Base-by-base conservation (phyloP, 2,888 invertebrate species). In the Brachyptera putata region DNA sequence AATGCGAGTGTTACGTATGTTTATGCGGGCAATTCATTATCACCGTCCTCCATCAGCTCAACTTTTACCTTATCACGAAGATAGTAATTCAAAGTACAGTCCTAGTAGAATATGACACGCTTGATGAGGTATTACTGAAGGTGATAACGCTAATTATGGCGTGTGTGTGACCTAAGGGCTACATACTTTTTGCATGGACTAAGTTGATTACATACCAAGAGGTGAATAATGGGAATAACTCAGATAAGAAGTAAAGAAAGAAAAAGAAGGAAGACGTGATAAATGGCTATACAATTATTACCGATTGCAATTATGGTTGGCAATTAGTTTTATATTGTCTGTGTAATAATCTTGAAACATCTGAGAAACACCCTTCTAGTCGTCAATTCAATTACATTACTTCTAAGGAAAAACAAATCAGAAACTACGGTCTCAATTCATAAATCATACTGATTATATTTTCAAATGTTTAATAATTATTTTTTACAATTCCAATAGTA, bases 221-320 rank as follows among this genome's bases (percentile, higher is more conserved):
- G 53, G 34, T 53, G 53, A 53, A 53, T 53, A 36, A 53, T 53
- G 34, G 53, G 22, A 53, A 53, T 53, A 36, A 36, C 18, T 53
- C 34, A 30, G 53, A 53, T 53, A 53, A 53, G 53, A 36, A 13
- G 36, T 11, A 34, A 13, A 53, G 53, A 53, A 53, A 36, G 53
- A 36, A 50, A 50, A 53, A 22, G 5, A 30, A 2, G 34, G 53
- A 53, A 53, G 53, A 34, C 25, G n/a, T n/a, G n/a, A n/a, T n/a
- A n/a, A n/a, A n/a, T n/a, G n/a, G n/a, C n/a, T n/a, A n/a, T n/a
- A n/a, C n/a, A n/a, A n/a, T n/a, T n/a, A n/a, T n/a, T n/a, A n/a
- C n/a, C n/a, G n/a, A n/a, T n/a, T n/a, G n/a, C n/a, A n/a, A n/a
- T n/a, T n/a, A n/a, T n/a, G n/a, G n/a, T n/a, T n/a, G n/a, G n/a